phyloP scores from a whole-genome alignment of 2,797 vertebrate species.

The Ceryle rudis region DNA sequence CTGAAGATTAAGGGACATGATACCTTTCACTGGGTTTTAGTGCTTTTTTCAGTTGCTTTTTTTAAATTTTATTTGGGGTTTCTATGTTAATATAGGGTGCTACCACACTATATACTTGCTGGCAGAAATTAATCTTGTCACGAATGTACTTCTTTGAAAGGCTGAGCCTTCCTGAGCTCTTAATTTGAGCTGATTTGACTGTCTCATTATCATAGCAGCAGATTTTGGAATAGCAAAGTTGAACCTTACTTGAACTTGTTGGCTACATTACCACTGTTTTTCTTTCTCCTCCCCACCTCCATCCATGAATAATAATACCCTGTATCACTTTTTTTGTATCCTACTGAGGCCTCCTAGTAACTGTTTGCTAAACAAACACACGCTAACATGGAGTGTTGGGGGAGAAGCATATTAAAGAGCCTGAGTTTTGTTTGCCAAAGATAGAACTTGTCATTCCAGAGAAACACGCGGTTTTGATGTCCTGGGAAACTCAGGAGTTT shows the following conservation, averaged over 20 bases:
- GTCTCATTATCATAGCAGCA: slow-evolving; percentile 40
- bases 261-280: not conserved
- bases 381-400: not conserved
- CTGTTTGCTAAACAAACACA: slow-evolving; percentile 44
- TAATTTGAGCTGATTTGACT: slow-evolving; percentile 53
- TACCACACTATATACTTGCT: not conserved
- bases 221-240: slow-evolving; percentile 31
- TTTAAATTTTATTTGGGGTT: not conserved
- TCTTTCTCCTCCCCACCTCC: slow-evolving; percentile 19
- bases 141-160: slow-evolving; percentile 21
- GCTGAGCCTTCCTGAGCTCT: slow-evolving; percentile 46
- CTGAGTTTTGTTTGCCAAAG: slow-evolving; percentile 13
- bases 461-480: not conserved
- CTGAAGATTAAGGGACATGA: not conserved
- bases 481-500: slow-evolving; percentile 1
- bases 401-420: not conserved
- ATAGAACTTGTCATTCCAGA: slow-evolving; percentile 17
- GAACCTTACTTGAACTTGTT: slow-evolving; percentile 45
- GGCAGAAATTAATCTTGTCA: slow-evolving; percentile 34
- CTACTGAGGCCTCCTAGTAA: not conserved
- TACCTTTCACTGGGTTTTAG: not conserved
- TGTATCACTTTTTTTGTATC: not conserved
- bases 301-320: slow-evolving; percentile 20
- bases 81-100: not conserved
- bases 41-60: not conserved